Evolutionary conservation across 2,113 vertebrate species (phyloP).

Genomic region (Daboia siamensis): DNA sequence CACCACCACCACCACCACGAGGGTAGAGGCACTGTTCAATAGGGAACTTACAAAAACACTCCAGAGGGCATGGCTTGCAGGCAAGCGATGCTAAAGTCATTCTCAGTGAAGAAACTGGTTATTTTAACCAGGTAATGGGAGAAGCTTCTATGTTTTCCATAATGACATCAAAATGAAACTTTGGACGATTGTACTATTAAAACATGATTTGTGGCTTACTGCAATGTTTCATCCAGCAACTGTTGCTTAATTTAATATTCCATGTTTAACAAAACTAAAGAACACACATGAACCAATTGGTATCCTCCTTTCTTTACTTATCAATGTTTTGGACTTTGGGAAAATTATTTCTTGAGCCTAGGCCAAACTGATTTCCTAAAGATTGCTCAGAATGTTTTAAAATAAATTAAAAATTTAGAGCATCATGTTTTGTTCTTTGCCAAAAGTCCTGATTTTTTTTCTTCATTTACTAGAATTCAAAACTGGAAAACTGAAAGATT

Average conservation of each 20-base stretch:
- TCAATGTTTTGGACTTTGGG: not conserved
- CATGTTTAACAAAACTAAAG: not conserved
- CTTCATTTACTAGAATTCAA: not conserved
- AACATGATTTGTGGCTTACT: not conserved
- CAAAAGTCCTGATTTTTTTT: not conserved
- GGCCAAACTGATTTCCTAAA: not conserved
- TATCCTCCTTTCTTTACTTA: not conserved
- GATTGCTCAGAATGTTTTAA: not conserved
- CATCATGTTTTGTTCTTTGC: not conserved
- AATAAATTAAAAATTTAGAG: not conserved
- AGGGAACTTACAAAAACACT: too few relatives aligned
- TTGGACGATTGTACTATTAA: not conserved
- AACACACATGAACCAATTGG: not conserved
- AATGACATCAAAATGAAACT: too few relatives aligned
- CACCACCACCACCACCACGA: too few relatives aligned
- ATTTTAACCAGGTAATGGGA: too few relatives aligned
- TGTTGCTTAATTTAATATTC: not conserved
- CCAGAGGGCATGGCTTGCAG: too few relatives aligned
- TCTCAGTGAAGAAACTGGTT: too few relatives aligned
- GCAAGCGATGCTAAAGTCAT: too few relatives aligned
- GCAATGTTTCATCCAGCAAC: not conserved
- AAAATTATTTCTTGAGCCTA: not conserved
- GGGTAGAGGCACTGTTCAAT: too few relatives aligned
- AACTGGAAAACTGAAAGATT: not conserved
- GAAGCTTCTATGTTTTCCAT: too few relatives aligned